phyloP scores from a whole-genome alignment of 1,140 invertebrate species.

The Aphis gossypii region DNA sequence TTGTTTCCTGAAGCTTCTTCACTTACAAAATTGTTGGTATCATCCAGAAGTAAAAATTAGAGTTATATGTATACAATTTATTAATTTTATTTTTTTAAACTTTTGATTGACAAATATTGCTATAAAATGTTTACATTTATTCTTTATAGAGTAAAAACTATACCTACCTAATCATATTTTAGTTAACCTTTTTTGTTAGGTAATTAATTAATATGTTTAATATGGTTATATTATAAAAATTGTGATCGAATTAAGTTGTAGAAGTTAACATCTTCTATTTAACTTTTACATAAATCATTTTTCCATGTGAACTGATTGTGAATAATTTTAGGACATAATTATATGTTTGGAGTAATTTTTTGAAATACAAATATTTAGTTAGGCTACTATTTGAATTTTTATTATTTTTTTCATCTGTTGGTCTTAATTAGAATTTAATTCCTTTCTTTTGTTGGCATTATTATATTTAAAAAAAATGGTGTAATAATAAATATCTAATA shows the following conservation, averaged over 20 bases:
- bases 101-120: slow-evolving; percentile 20
- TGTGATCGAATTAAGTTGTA: slow-evolving; percentile 35
- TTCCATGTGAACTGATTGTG: slow-evolving; percentile 45
- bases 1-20: slow-evolving; percentile 93
- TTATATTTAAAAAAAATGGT: slow-evolving; percentile 27
- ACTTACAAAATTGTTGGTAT: slow-evolving; percentile 73
- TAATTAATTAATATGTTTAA: slow-evolving; percentile 25
- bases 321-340: slow-evolving; percentile 32
- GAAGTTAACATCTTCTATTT: slow-evolving; percentile 36
- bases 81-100: slow-evolving; percentile 48
- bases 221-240: slow-evolving; percentile 42
- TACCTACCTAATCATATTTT: slow-evolving; percentile 7
- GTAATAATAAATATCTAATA: slow-evolving; percentile 51
- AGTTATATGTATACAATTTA: slow-evolving; percentile 27
- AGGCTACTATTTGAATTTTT: slow-evolving; percentile 26
- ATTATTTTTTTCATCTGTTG: slow-evolving; percentile 28
- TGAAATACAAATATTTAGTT: slow-evolving; percentile 22
- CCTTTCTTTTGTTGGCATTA: not conserved
- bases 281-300: not conserved
- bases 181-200: slow-evolving; percentile 14
- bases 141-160: slow-evolving; percentile 33
- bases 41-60: slow-evolving; percentile 64
- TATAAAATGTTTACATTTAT: slow-evolving; percentile 32
- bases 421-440: slow-evolving; percentile 2
- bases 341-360: slow-evolving; percentile 7